Evolutionary conservation across 2,113 vertebrate species (phyloP).

Genomic region (Galemys pyrenaicus): DNA sequence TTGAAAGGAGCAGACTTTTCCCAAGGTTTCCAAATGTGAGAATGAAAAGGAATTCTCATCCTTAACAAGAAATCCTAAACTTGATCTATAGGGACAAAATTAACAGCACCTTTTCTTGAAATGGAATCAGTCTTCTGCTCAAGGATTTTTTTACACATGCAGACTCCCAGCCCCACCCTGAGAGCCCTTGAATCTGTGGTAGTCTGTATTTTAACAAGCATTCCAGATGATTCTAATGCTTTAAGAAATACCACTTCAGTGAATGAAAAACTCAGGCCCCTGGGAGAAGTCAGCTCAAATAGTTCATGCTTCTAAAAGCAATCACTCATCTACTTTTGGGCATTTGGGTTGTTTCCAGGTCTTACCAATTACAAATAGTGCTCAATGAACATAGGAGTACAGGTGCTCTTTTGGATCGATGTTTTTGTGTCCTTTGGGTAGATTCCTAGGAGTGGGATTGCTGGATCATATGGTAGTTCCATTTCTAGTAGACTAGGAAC

Average conservation of each 20-base stretch:
- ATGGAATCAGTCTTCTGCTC: neutral
- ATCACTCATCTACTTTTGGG: no score
- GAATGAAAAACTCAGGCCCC: neutral
- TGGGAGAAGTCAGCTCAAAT: neutral
- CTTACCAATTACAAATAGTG: no score
- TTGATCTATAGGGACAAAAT: neutral
- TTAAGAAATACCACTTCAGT: constrained; percentile 16
- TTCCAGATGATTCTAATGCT: neutral
- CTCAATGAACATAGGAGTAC: no score
- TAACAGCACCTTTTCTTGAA: neutral
- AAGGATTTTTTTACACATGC: neutral
- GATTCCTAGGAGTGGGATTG: no score
- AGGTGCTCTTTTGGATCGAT: no score
- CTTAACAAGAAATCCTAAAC: constrained; percentile 30
- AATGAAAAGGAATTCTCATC: neutral
- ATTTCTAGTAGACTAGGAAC: no score
- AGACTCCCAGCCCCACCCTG: neutral
- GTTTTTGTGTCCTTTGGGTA: no score
- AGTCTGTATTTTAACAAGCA: constrained; percentile 12
- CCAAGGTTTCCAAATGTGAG: neutral
- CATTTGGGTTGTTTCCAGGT: no score
- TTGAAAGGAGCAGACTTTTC: constrained; percentile 9
- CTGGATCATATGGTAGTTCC: no score
- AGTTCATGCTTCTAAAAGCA: neutral
- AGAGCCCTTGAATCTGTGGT: neutral